Conservation (phyloP, 2,888 invertebrate species). For the Tuberolachnus salignus region DNA sequence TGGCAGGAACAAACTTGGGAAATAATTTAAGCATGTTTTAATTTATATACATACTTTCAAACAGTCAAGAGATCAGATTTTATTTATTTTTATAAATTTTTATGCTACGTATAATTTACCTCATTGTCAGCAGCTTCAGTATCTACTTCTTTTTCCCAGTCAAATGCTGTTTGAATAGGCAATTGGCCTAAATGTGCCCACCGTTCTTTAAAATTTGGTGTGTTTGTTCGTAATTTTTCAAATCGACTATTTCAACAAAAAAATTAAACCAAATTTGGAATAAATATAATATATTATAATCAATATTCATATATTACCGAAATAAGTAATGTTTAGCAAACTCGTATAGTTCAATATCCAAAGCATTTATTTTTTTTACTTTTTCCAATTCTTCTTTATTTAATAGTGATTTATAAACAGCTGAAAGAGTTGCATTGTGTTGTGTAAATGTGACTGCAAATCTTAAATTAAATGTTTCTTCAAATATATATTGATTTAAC, state of each 20-base stretch:
- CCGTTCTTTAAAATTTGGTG: slow-evolving; percentile 80
- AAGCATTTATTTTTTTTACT: slow-evolving; percentile 80
- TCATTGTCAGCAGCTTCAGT: slow-evolving; percentile 56
- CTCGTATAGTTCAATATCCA: slow-evolving; percentile 91
- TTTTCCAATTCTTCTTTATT: slow-evolving; percentile 75
- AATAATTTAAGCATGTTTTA: slow-evolving; percentile 5
- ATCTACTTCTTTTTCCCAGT: slow-evolving; percentile 68
- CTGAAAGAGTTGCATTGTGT: slow-evolving; percentile 88
- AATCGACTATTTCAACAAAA: slow-evolving; percentile 68
- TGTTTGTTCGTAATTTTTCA: slow-evolving; percentile 77
- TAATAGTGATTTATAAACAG: slow-evolving; percentile 79
- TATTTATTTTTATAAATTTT: slow-evolving; percentile 1
- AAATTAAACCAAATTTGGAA: neutral
- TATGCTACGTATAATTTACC: slow-evolving; percentile 53
- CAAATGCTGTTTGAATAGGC: slow-evolving; percentile 79
- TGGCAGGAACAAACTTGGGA: slow-evolving; percentile 13
- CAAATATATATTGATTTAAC: slow-evolving; percentile 91
- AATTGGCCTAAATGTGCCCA: slow-evolving; percentile 85
- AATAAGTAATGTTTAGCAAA: slow-evolving; percentile 89
- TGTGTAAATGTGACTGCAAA: slow-evolving; percentile 91
- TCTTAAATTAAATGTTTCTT: slow-evolving; percentile 88
- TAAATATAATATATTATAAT: too few species aligned
- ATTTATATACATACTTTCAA: neutral
- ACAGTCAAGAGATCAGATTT: slow-evolving; percentile 25
- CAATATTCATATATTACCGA: slow-evolving; percentile 65